A percentile compares a stretch with the other conserved stretches of the same genome.
Conservation (phyloP, 2,113 vertebrate species). For the Thamnophis sirtalis region DNA sequence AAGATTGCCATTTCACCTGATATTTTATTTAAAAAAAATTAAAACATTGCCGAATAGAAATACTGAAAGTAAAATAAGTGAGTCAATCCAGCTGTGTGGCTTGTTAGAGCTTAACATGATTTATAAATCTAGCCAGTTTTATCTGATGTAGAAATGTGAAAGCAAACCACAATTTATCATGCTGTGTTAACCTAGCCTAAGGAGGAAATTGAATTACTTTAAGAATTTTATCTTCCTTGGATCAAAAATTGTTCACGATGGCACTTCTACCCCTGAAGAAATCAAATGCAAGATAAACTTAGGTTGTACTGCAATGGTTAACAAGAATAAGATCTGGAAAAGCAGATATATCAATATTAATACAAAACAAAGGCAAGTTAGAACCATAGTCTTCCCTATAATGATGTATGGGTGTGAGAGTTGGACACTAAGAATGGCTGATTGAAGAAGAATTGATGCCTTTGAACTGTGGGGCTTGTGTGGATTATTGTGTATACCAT, state of each 20-base stretch:
- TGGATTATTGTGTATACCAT: neutral
- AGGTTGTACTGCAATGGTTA: neutral
- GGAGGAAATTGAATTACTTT: neutral
- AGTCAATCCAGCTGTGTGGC: neutral
- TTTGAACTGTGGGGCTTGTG: neutral
- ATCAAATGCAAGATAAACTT: neutral
- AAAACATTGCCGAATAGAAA: neutral
- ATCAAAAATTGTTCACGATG: neutral
- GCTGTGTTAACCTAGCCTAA: neutral
- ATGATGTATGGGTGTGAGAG: neutral
- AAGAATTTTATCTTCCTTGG: neutral
- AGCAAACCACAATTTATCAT: neutral
- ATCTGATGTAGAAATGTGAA: neutral
- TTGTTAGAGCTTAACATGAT: neutral
- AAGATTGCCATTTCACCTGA: neutral
- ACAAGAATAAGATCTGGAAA: neutral
- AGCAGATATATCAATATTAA: too few species aligned
- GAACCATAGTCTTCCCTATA: too few species aligned
- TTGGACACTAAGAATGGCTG: neutral
- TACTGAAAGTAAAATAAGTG: neutral
- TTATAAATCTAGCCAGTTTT: neutral
- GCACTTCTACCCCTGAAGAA: neutral
- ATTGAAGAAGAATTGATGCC: neutral
- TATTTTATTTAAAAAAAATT: neutral
- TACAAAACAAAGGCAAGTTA: too few species aligned